Conservation (phyloP, 2,888 invertebrate species). For the Drosophila robusta region DNA sequence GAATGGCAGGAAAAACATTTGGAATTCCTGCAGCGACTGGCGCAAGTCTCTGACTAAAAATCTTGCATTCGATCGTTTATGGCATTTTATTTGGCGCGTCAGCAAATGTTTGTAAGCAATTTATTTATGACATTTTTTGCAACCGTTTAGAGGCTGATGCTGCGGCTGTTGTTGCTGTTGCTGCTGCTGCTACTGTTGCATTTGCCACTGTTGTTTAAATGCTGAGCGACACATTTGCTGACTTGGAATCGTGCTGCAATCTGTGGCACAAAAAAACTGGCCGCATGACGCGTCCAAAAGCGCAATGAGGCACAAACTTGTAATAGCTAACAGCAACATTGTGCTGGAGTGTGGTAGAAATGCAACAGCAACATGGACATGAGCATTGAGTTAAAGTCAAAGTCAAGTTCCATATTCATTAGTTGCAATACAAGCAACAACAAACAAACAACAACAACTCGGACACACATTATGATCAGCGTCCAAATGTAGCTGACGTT, state of each 20-base stretch:
- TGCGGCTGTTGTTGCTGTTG: constrained; percentile 17
- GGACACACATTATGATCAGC: constrained; percentile 32
- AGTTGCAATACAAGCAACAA: constrained; percentile 58
- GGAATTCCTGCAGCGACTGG: constrained; percentile 67
- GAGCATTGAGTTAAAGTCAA: constrained; percentile 70
- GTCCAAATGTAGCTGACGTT: constrained; percentile 43
- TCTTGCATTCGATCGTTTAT: constrained; percentile 83
- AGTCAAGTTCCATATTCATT: constrained; percentile 84
- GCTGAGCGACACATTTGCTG: constrained; percentile 80
- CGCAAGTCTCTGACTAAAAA: constrained; percentile 66
- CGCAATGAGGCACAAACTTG: constrained; percentile 68
- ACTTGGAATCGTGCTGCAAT: constrained; percentile 82
- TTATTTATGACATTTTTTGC: constrained; percentile 80
- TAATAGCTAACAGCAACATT: constrained; percentile 57
- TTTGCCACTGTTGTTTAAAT: constrained; percentile 69
- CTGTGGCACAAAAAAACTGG: constrained; percentile 76
- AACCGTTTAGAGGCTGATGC: constrained; percentile 53
- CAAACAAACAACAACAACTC: constrained; percentile 9
- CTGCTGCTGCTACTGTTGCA: constrained; percentile 43
- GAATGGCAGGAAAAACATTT: constrained; percentile 74
- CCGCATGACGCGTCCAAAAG: constrained; percentile 80
- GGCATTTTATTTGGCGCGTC: constrained; percentile 84
- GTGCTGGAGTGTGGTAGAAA: constrained; percentile 19
- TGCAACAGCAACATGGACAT: constrained; percentile 57
- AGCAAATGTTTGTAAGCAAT: constrained; percentile 80